Evolutionary conservation across 2,888 invertebrate species (phyloP).

Genomic region (Acleris cristana): DNA sequence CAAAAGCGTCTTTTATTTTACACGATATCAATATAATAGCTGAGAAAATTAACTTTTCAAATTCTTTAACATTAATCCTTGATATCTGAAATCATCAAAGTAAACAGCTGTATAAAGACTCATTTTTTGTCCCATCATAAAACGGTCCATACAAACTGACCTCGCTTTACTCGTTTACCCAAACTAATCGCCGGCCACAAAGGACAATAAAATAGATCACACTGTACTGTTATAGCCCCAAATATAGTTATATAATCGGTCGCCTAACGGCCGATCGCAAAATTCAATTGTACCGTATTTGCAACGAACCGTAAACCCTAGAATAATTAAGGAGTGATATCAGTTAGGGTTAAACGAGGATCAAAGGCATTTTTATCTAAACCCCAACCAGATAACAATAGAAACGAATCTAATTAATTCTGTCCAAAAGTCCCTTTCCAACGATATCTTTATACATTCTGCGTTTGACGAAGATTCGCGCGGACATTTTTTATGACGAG

Average conservation of each 20-base stretch:
- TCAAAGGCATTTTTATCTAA: constrained; percentile 31
- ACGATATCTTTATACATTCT: constrained; percentile 32
- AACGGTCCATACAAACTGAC: too few relatives aligned
- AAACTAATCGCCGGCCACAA: too few relatives aligned
- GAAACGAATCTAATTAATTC: constrained; percentile 33
- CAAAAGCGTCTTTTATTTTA: too few relatives aligned
- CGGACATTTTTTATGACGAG: constrained; percentile 42
- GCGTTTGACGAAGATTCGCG: constrained; percentile 38
- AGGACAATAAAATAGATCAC: too few relatives aligned
- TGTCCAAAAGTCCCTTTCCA: constrained; percentile 30
- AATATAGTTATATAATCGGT: background rate
- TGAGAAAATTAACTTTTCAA: too few relatives aligned
- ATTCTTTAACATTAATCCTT: too few relatives aligned
- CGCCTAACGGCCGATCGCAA: background rate
- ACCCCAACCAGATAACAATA: constrained; percentile 30
- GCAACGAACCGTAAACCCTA: background rate
- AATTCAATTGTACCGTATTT: background rate
- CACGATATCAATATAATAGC: too few relatives aligned
- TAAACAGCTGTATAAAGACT: too few relatives aligned
- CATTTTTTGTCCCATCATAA: too few relatives aligned
- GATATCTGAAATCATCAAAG: too few relatives aligned
- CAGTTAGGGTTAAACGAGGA: constrained; percentile 27
- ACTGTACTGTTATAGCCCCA: background rate
- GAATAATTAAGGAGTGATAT: constrained; percentile 30
- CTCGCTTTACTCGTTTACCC: too few relatives aligned